A percentile compares a stretch with the other conserved stretches of the same genome.
These are phyloP conservation scores for Lampropteryx suffumata DNA, from an alignment of 2,888 invertebrate genomes.

Conservation along the genomic window DNA sequence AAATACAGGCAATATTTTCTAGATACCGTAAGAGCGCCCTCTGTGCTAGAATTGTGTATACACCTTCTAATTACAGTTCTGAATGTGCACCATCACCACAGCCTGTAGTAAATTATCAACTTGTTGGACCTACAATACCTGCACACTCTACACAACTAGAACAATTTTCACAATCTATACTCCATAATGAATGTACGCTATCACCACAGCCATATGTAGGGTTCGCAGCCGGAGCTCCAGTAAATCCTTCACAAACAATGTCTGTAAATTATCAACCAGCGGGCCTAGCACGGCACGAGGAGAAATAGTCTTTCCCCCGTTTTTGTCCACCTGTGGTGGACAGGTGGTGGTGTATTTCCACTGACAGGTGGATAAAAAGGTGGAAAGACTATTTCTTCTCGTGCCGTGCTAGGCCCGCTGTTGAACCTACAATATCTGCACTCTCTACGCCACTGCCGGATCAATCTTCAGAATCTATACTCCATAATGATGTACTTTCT, in stretches of 20 bases:
- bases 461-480: slow-evolving; percentile 20
- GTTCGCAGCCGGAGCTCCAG: slow-evolving; percentile 20
- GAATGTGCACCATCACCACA: slow-evolving; percentile 25
- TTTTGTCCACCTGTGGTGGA: too few species aligned
- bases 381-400: too few species aligned
- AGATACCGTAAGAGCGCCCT: slow-evolving; percentile 28
- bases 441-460: slow-evolving; percentile 22
- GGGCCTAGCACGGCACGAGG: too few species aligned
- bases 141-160: slow-evolving; percentile 13
- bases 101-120: slow-evolving; percentile 14
- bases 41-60: slow-evolving; percentile 13
- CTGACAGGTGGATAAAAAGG: too few species aligned
- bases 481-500: too few species aligned
- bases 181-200: slow-evolving; percentile 23
- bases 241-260: too few species aligned
- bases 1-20: slow-evolving; percentile 25
- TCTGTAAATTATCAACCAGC: slow-evolving; percentile 23
- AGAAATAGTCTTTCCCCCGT: too few species aligned
- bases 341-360: too few species aligned
- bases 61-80: slow-evolving; percentile 21
- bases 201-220: slow-evolving; percentile 27
- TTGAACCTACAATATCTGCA: slow-evolving; percentile 22
- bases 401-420: too few species aligned
- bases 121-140: too few species aligned
- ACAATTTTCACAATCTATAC: slow-evolving; percentile 24